Base-by-base conservation (phyloP, 2,888 invertebrate species). In the Eupithecia abbreviata region DNA sequence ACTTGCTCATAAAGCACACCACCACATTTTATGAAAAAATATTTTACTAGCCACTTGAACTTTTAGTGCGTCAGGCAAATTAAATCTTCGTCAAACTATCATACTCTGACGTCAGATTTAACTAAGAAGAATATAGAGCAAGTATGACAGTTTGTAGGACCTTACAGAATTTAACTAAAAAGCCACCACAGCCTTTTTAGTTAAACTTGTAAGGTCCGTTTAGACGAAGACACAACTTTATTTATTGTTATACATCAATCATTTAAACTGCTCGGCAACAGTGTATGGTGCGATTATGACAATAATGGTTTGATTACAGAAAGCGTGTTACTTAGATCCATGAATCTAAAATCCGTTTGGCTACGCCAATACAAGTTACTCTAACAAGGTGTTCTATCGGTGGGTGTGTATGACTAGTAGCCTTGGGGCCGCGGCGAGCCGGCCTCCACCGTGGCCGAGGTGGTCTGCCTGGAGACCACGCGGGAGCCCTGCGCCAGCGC, bases 401-500 rank as follows among this genome's bases (percentile, higher is more conserved):
- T 47, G 18, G 15, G 10, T 10, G 68, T 58, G 43, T 12, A 43
- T 2, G 45, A 18, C 80, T 90, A 94, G 86, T 92, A 94, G 0
- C 90, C 93, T 77, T 89, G 90, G 10, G 92, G 77, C 6, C 88
- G 88, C 45, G 89, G 58, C 7, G 85, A 77, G 66, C 90, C 89
- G 66, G 90, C 76, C 84, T 87, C 87, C n/a, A 96, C 95, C 13
- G 95, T 91, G 76, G 96, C 93, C 58, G 42, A 15, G 42, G 96
- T 95, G 80, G 96, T 96, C 91, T 97, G 96, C 89, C 96, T 96
- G 85, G 95, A 96, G 66, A 96, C 95, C 51, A 96, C 96, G 74
- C 96, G 94, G 78, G 96, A 93, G 82, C 97, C 97, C 92, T 97
- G 97, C 79, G 97, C 97, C 77, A 97, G 93, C 73, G 96, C 96